Evolutionary conservation across 2,888 invertebrate genomes (phyloP), one percentile per base, ranked within the genome.

Genomic region (Andrena camellia): DNA sequence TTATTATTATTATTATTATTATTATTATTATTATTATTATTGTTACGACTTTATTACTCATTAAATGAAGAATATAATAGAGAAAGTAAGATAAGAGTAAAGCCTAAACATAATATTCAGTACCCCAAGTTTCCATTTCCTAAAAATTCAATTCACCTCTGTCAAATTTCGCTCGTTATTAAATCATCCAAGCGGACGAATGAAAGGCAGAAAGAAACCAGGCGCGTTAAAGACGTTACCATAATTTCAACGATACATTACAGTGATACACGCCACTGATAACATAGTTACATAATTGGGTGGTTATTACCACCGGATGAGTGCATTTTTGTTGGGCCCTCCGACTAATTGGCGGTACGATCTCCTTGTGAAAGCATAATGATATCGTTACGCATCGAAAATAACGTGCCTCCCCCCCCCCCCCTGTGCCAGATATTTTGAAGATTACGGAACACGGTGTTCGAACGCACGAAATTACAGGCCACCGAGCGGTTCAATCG

Each of bases 231-330:
- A 6, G n/a, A 1, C 6, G 3, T 77, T 77, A 77, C 69, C 57
- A 29, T 64, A 70, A 77, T 77, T 77, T 48, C 29, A 8, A 42
- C n/a, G 17, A 78, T 80, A 54, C 33, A 10, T 78, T 54, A 67
- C 54, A 42, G n/a, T 23, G 71, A 50, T 71, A 54, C 62, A 50
- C 52, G 33, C 10, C 42, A 8, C 17, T 0, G 42, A 33, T 60
- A 48, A 33, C 13, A n/a, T 20, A n/a, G 20, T 70, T 50, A 50
- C 64, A 57, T 81, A 72, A 81, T 78, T 81, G 71, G 54, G 2
- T 29, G n/a, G 67, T 62, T 62, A 67, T 80, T 78, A 78, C 35
- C 48, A 57, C 17, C 54, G 0, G 26, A 42, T 35, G 48, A 31
- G 33, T 50, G 42, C n/a, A 48, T 63, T 48, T 54, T 68, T 67